Evolutionary conservation across 2,113 vertebrate species (phyloP).

Genomic region (Aphyosemion australe): DNA sequence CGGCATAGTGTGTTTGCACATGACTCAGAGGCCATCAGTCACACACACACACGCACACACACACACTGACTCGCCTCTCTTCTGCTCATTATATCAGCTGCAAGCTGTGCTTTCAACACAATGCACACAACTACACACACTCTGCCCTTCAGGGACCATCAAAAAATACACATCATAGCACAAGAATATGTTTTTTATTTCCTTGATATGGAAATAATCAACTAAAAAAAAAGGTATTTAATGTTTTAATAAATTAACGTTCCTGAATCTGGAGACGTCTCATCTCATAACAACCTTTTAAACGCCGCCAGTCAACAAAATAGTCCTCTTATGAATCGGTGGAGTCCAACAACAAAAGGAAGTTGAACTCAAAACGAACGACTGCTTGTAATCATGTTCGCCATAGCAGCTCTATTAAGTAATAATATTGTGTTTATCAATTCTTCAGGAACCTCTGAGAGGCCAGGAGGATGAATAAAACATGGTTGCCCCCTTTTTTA

Average conservation of each 20-base stretch:
- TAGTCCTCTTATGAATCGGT: no score
- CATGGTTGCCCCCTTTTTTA: not conserved
- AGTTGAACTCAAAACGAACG: not conserved
- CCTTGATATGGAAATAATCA: no score
- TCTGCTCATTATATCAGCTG: conserved; percentile 42
- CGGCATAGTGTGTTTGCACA: conserved; percentile 45
- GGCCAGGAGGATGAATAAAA: not conserved
- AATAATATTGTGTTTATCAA: not conserved
- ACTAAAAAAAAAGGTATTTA: not conserved
- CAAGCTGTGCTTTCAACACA: conserved; percentile 41
- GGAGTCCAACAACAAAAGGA: not conserved
- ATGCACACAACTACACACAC: conserved; percentile 19
- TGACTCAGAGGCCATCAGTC: conserved; percentile 45
- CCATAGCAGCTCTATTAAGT: not conserved
- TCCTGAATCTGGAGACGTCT: not conserved
- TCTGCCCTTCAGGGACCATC: not conserved
- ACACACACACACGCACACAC: conserved; percentile 41
- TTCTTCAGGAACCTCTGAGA: not conserved
- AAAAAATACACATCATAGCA: not conserved
- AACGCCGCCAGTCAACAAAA: no score
- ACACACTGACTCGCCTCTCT: conserved; percentile 44
- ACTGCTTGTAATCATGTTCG: not conserved
- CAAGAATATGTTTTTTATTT: no score
- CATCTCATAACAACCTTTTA: not conserved
- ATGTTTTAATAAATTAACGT: not conserved